Evolutionary conservation across 1,140 invertebrate genomes (phyloP), one percentile per base, ranked within the genome.

Genomic region (Melanaphis sacchari): DNA sequence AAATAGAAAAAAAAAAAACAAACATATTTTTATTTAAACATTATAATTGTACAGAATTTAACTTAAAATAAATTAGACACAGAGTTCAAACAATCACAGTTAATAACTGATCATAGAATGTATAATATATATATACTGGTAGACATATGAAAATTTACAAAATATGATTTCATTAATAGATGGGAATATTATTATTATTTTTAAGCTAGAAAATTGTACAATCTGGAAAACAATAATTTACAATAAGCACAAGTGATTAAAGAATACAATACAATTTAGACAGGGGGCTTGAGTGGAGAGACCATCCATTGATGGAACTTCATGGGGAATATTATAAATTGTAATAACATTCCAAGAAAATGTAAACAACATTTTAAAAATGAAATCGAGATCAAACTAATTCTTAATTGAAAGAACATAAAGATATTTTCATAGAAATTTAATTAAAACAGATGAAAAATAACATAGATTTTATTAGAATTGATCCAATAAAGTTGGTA

Each of bases 341-440:
- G 31, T 22, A 87, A 46, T 87, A 87, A 22, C 18, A 46, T 15
- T 36, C 15, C 18, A 18, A 87, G 85, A 87, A 82, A 38, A 82
- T 82, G 18, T 82, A 46, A 87, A 87, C 15, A 87, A 21, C 43
- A n/a, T 46, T 87, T n/a, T 36, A n/a, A 43, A 46, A 46, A 87
- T 21, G 21, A 46, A 49, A 87, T 7, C 11, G 85, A 87, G 85
- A 87, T 87, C 41, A 87, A n/a, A 87, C n/a, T 46, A 46, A 22
- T 87, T 87, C 11, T 36, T 87, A 87, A 87, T 6, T 87, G 43
- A n/a, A 87, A 87, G 85, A 49, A 87, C 85, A 87, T 21, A 85
- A 85, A 85, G 9, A 26, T 18, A 31, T 46, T 46, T 43, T 36
- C 24, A 40, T 11, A 40, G 2, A 43, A 43, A 41, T 43, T 3